Conservation (phyloP, 64 coral and sea anemone species). For the Cladopsammia gracilis region DNA sequence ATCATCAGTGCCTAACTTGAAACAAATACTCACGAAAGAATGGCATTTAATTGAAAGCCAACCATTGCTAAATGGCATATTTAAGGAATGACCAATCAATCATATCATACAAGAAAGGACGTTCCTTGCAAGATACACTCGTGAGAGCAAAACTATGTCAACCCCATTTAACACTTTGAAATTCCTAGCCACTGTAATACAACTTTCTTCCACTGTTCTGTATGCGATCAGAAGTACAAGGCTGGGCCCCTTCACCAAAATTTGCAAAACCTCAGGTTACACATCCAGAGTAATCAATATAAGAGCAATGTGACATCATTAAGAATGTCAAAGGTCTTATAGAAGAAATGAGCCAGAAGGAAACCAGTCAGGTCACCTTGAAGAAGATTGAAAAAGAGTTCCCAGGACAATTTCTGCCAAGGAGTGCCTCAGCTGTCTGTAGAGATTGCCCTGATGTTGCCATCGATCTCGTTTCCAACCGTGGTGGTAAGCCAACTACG, state of each 20-base stretch:
- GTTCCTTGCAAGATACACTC: no score
- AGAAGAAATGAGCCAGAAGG: not conserved
- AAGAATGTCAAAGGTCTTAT: not conserved
- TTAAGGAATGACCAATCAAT: no score
- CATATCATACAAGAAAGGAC: no score
- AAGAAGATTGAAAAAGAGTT: conserved; percentile 16
- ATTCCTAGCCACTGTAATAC: not conserved
- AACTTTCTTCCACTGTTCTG: not conserved
- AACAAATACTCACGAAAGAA: no score
- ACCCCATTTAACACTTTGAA: no score
- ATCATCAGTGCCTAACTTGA: no score
- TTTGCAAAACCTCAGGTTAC: not conserved
- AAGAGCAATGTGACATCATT: not conserved
- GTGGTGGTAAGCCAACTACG: conserved; percentile 24
- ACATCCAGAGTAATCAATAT: not conserved
- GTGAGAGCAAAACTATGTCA: no score
- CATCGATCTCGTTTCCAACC: conserved; percentile 2
- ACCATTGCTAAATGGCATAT: no score
- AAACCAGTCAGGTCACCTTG: not conserved
- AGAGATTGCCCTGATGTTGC: conserved; percentile 14
- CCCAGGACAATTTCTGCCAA: conserved; percentile 9
- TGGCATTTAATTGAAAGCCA: no score
- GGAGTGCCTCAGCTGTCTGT: not conserved
- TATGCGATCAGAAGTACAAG: not conserved
- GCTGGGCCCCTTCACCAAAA: not conserved